Conservation (phyloP, 2,797 vertebrate species). For the Picus viridis region DNA sequence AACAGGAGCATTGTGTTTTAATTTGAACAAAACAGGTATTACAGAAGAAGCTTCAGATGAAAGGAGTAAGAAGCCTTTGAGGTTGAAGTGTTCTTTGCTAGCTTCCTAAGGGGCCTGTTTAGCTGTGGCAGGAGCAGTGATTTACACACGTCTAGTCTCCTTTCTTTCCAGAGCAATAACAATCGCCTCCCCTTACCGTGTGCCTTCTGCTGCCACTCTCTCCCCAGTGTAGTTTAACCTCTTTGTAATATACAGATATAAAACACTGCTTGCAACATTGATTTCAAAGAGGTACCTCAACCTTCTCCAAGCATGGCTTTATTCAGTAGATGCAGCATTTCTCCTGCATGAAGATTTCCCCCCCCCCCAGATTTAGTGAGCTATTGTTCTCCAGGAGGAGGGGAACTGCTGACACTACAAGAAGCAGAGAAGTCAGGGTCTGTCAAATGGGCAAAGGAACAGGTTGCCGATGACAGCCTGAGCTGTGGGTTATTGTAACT, state of each 20-base stretch:
- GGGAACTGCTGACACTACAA: not conserved
- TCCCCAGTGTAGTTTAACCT: conserved; percentile 8
- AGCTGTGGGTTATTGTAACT: not conserved
- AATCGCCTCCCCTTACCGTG: conserved; percentile 29
- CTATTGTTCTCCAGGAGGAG: conserved; percentile 24
- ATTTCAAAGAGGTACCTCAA: not conserved
- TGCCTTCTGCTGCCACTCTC: not conserved
- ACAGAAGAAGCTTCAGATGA: conserved; percentile 19
- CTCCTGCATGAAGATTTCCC: not conserved
- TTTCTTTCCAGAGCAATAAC: conserved; percentile 40
- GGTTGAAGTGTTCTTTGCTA: conserved; percentile 45
- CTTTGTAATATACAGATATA: conserved; percentile 26
- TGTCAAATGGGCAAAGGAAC: not conserved
- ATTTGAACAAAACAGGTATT: conserved; percentile 65
- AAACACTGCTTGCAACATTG: conserved; percentile 24
- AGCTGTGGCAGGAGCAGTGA: not conserved
- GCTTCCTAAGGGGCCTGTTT: conserved; percentile 52
- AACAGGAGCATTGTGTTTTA: conserved; percentile 14
- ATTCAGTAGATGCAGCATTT: not conserved
- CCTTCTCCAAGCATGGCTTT: conserved; percentile 3
- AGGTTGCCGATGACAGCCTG: not conserved
- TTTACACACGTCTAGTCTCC: conserved; percentile 9
- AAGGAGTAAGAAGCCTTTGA: conserved; percentile 50
- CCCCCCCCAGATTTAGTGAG: not conserved
- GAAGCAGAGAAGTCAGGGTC: not conserved